Percentiles rank a stretch among this genome's conserved stretches.
phyloP scores from a whole-genome alignment of 2,888 invertebrate species.

The Anodontia alba region DNA sequence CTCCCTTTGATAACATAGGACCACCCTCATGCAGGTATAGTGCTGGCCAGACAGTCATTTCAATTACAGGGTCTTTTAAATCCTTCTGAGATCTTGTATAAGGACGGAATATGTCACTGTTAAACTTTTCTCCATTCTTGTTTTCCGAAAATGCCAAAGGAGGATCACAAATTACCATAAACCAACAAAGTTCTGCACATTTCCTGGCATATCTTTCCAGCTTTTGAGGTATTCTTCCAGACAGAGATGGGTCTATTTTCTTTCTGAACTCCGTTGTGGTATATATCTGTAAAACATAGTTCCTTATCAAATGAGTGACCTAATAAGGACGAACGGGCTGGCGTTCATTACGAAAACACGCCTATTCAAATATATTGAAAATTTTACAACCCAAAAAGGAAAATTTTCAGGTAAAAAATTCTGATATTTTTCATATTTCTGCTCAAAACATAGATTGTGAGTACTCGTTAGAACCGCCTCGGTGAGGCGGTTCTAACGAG shows the following conservation, averaged over 20 bases:
- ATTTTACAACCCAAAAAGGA: too few species aligned
- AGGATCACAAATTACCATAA: constrained; percentile 41
- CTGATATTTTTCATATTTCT: too few species aligned
- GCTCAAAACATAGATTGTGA: too few species aligned
- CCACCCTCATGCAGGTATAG: constrained; percentile 27
- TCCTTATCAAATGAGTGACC: too few species aligned
- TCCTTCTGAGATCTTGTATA: constrained; percentile 36
- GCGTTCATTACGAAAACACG: too few species aligned
- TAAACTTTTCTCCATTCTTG: constrained; percentile 4
- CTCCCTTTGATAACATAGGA: constrained; percentile 5
- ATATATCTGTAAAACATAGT: neutral
- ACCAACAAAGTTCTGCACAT: constrained; percentile 41
- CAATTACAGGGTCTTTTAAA: constrained; percentile 21
- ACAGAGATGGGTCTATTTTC: neutral
- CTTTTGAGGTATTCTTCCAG: neutral
- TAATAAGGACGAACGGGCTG: too few species aligned
- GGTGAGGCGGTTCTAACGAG: too few species aligned
- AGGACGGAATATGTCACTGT: constrained; percentile 18
- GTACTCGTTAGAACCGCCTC: too few species aligned
- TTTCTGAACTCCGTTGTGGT: neutral
- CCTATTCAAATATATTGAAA: too few species aligned
- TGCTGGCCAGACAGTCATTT: constrained; percentile 38
- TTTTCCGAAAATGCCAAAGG: constrained; percentile 28
- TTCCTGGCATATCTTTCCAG: neutral
- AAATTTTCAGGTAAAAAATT: too few species aligned